Base-by-base conservation (phyloP, 2,113 vertebrate genomes). In the Calcarius ornatus region DNA sequence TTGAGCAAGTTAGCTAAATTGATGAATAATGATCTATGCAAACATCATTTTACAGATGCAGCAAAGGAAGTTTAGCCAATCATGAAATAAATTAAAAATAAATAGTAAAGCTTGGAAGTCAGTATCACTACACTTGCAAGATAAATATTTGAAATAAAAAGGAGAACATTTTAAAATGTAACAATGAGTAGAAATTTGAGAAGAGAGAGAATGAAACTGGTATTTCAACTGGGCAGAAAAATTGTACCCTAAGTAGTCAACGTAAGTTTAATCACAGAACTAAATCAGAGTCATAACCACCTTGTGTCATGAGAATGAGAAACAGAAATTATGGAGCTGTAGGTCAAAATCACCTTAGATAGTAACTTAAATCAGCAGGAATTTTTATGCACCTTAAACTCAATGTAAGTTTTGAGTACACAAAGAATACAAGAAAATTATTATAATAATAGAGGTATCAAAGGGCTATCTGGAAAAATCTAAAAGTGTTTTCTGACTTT, bases 61-160 rank as follows among this genome's bases (percentile, higher is more conserved):
- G 18, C 12, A 53, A 73, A 82, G 18, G 8, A 85, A 59, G 11
- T 69, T 88, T 53, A 82, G 24, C 18, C 53, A 15, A 80, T 88
- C n/a, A 47, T 82, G 9, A 85, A 93, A 76, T 87, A 89, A 87
- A 84, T 84, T 81, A 61, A 96, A 94, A 81, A 90, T 47, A 86
- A 93, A 80, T 37, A 82, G 37, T 88, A 88, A 76, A 23, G 3
- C 6, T 57, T 80, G 11, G 11, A 77, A 80, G n/a, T 59, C 18
- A 38, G 5, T 47, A 42, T 65, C 15, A 23, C 17, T n/a, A 45
- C 11, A n/a, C 9, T 63, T 75, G 20, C 15, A 90, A 69, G 4
- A 15, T 27, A 94, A 93, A 88, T 77, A 77, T 86, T 92, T 86
- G 35, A 86, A 90, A 60, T 77, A 68, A 56, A 80, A 69, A 94